phyloP scores from a whole-genome alignment of 2,888 invertebrate species.

The Magallana nippona region DNA sequence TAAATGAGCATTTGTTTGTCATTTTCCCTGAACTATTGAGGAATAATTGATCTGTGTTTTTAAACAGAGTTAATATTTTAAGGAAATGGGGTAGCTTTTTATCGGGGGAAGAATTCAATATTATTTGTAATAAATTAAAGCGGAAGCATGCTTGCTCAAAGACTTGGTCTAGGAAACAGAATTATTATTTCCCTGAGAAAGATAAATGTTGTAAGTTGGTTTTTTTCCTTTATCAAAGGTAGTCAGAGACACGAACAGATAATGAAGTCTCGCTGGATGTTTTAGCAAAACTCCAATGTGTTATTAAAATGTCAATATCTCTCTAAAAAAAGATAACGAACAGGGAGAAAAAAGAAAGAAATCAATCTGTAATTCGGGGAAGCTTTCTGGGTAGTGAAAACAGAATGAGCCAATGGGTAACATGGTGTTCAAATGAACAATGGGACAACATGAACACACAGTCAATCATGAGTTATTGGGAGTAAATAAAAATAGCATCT shows the following conservation, averaged over 20 bases:
- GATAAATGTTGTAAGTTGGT: background rate
- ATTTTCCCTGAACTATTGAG: slow-evolving; percentile 20
- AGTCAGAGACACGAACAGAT: background rate
- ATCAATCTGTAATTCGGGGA: slow-evolving; percentile 21
- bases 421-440: slow-evolving; percentile 3
- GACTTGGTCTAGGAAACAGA: background rate
- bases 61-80: slow-evolving; percentile 27
- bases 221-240: background rate
- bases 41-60: slow-evolving; percentile 29
- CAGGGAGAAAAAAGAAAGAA: slow-evolving; percentile 12
- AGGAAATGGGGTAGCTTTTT: background rate
- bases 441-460: background rate
- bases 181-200: background rate
- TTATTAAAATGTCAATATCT: slow-evolving; percentile 30
- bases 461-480: no score
- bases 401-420: background rate
- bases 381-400: slow-evolving; percentile 22
- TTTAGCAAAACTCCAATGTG: slow-evolving; percentile 8
- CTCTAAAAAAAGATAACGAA: slow-evolving; percentile 21
- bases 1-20: slow-evolving; percentile 21
- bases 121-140: background rate
- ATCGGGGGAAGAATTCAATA: background rate
- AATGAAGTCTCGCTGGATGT: slow-evolving; percentile 1
- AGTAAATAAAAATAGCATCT: no score
- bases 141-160: background rate